These are phyloP conservation scores for Marcusenius ussheri DNA, from an alignment of 2,113 vertebrate genomes.

Conservation along the genomic window DNA sequence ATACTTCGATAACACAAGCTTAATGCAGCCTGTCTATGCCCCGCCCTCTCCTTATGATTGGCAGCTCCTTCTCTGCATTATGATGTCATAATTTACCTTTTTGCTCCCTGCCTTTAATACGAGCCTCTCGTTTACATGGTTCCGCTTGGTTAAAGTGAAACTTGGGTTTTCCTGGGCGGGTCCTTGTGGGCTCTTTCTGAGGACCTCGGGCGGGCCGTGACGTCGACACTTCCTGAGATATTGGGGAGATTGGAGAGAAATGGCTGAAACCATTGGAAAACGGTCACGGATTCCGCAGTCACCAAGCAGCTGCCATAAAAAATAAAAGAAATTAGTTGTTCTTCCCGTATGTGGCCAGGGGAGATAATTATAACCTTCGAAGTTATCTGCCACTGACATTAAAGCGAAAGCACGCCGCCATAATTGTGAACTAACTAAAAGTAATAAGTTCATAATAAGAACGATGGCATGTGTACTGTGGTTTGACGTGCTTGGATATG, in stretches of 20 bases:
- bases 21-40: neutral
- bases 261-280: neutral
- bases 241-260: neutral
- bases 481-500: slow-evolving; percentile 46
- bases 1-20: neutral
- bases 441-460: slow-evolving; percentile 56
- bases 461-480: slow-evolving; percentile 48
- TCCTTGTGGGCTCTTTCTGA: slow-evolving; percentile 18
- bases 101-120: neutral
- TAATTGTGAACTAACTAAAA: slow-evolving; percentile 52
- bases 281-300: slow-evolving; percentile 39
- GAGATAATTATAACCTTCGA: slow-evolving; percentile 64
- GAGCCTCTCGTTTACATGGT: neutral
- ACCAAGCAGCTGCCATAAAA: slow-evolving; percentile 43
- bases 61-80: neutral
- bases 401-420: slow-evolving; percentile 50
- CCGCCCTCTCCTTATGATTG: neutral
- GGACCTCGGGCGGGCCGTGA: slow-evolving; percentile 37
- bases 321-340: slow-evolving; percentile 66
- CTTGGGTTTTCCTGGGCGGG: neutral
- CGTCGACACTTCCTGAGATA: slow-evolving; percentile 28
- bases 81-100: slow-evolving; percentile 32
- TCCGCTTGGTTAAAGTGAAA: neutral
- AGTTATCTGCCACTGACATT: slow-evolving; percentile 63
- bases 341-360: slow-evolving; percentile 59